Percentiles rank a stretch among this genome's conserved stretches.
Conservation (phyloP, 2,113 vertebrate genomes). For the Tympanuchus pallidicinctus region DNA sequence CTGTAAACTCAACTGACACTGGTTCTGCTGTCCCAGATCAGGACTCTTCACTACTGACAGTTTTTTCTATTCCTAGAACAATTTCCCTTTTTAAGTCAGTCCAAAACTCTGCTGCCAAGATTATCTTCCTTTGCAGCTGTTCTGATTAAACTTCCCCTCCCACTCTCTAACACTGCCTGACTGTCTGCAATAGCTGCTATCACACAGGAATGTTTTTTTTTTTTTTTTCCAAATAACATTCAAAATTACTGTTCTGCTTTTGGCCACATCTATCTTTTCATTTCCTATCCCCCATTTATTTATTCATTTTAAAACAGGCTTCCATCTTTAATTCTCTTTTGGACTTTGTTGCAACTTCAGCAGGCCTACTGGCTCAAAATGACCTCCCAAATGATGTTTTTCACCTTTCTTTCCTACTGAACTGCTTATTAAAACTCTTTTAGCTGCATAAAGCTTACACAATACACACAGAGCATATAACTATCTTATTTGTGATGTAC, state of each 20-base stretch:
- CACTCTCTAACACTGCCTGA: background rate
- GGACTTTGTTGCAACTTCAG: background rate
- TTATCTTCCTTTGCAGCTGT: constrained; percentile 60
- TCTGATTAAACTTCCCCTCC: background rate
- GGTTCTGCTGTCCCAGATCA: background rate
- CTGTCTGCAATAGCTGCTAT: constrained; percentile 20
- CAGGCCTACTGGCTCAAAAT: background rate
- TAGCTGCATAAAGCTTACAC: background rate
- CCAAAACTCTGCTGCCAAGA: constrained; percentile 33
- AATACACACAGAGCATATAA: background rate
- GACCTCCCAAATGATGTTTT: background rate
- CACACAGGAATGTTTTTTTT: background rate
- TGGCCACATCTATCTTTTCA: background rate
- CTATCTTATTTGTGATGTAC: background rate
- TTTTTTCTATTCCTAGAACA: constrained; percentile 23
- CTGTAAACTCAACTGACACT: constrained; percentile 8
- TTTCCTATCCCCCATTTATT: background rate
- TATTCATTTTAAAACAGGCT: background rate
- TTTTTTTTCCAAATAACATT: background rate
- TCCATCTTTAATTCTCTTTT: background rate
- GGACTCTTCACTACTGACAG: background rate
- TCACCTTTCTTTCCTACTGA: background rate
- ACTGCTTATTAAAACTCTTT: background rate
- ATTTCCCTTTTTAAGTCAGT: constrained; percentile 11
- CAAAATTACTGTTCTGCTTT: background rate